phyloP scores from a whole-genome alignment of 2,113 vertebrate species.

The Ctenomys sociabilis region DNA sequence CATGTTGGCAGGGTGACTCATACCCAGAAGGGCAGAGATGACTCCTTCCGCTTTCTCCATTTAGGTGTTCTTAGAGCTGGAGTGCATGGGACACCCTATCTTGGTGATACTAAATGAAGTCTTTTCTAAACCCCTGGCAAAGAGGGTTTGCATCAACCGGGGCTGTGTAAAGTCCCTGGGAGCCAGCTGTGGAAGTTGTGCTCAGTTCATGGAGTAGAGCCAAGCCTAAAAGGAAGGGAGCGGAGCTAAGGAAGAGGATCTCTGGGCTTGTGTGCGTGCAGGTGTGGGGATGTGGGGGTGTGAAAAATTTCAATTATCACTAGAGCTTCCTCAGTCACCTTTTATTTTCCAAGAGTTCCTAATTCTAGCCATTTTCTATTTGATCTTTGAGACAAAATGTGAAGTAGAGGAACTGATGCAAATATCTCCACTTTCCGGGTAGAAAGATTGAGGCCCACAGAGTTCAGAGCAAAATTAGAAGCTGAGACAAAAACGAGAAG shows the following conservation, averaged over 20 bases:
- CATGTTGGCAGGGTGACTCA: slow-evolving; percentile 69
- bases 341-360: not conserved
- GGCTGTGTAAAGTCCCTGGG: not conserved
- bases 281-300: not conserved
- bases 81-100: not conserved
- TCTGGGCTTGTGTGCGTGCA: not conserved
- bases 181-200: not conserved
- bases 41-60: not conserved
- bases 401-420: not conserved
- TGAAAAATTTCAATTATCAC: not conserved
- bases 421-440: not conserved
- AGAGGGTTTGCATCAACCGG: not conserved
- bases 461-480: not conserved
- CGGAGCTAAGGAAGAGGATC: not conserved
- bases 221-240: not conserved
- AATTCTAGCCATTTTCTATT: not conserved
- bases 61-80: not conserved
- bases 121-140: not conserved
- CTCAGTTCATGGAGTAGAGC: not conserved
- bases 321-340: not conserved
- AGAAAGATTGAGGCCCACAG: not conserved
- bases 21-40: slow-evolving; percentile 9
- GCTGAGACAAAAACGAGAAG: not conserved
- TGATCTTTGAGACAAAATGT: not conserved
- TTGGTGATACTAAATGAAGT: not conserved